Evolutionary conservation across 2,797 vertebrate species (phyloP).

Genomic region (Gallirallus australis): DNA sequence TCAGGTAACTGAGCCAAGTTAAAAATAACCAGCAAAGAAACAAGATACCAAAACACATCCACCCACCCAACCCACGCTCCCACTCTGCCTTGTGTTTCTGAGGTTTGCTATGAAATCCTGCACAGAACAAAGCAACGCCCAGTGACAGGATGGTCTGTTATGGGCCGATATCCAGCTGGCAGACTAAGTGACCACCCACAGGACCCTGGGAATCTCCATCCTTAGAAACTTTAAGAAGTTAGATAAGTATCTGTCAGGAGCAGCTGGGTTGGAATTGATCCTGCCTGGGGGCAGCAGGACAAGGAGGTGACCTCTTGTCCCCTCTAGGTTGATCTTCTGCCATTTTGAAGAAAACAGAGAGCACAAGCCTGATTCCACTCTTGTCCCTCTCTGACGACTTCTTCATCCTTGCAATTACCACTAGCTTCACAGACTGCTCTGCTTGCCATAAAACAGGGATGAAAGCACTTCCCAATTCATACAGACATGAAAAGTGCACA

Average conservation of each 20-base stretch:
- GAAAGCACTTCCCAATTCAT: neutral
- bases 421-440: neutral
- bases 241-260: neutral
- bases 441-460: neutral
- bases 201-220: neutral
- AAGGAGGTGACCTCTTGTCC: neutral
- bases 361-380: neutral
- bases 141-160: neutral
- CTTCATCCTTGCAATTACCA: neutral
- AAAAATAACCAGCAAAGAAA: constrained; percentile 32
- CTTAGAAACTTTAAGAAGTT: neutral
- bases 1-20: neutral
- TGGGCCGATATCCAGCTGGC: neutral
- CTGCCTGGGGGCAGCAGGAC: neutral
- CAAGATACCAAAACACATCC: neutral
- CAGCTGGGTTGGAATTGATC: neutral
- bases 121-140: neutral
- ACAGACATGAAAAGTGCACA: neutral
- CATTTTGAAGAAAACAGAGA: neutral
- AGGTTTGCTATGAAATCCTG: neutral
- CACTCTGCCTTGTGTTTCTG: neutral
- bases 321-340: neutral
- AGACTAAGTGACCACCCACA: neutral
- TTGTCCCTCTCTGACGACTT: neutral
- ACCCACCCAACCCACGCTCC: neutral